Percentiles rank a stretch among this genome's conserved stretches.
phyloP scores from a whole-genome alignment of 2,797 vertebrate species.

The Pseudomugil tenellus region DNA sequence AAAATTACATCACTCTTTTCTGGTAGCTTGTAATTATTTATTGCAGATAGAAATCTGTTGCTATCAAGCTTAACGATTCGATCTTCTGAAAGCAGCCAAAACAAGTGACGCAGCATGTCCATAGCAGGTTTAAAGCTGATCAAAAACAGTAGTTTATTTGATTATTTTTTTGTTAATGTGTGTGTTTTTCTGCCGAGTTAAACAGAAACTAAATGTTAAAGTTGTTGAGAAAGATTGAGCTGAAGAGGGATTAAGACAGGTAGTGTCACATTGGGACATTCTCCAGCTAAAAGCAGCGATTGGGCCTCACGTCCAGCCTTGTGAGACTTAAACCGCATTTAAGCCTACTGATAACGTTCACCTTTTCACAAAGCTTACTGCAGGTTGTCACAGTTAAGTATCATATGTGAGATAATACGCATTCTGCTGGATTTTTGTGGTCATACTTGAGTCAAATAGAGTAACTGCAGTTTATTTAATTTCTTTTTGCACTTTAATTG shows the following conservation, averaged over 20 bases:
- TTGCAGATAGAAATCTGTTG: neutral
- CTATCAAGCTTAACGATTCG: neutral
- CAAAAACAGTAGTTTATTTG: neutral
- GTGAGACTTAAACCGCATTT: constrained; percentile 48
- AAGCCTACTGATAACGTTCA: constrained; percentile 44
- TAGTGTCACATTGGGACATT: constrained; percentile 46
- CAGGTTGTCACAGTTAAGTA: constrained; percentile 19
- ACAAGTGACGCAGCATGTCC: too few species aligned
- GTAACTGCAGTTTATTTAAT: neutral
- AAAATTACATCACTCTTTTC: neutral
- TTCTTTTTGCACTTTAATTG: too few species aligned
- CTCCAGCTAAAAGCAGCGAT: constrained; percentile 38
- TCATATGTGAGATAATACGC: neutral
- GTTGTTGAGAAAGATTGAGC: constrained; percentile 17
- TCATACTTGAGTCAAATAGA: neutral
- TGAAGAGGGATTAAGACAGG: constrained; percentile 58
- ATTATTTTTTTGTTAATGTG: neutral
- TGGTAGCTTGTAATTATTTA: neutral
- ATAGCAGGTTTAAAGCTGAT: neutral
- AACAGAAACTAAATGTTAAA: neutral
- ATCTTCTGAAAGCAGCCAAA: neutral
- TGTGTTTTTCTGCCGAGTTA: neutral
- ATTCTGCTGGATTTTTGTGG: neutral
- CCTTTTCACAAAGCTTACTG: constrained; percentile 12
- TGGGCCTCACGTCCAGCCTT: constrained; percentile 28